A percentile compares a stretch with the other conserved stretches of the same genome.
These are phyloP conservation scores for Etheostoma nigrum DNA, from an alignment of 2,797 vertebrate genomes.

Conservation along the genomic window DNA sequence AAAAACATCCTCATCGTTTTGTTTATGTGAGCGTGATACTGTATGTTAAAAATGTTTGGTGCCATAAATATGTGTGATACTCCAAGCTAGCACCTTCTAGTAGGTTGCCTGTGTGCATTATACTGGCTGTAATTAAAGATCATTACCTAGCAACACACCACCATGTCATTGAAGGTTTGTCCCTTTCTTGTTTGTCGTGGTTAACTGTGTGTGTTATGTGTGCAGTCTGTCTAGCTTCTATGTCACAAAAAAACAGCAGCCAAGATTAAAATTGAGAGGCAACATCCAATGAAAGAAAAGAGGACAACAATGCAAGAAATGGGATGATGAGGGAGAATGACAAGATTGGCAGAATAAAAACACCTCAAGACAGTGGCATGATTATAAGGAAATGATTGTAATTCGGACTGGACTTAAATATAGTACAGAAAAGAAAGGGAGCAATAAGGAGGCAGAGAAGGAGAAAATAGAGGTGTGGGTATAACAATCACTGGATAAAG, in stretches of 20 bases:
- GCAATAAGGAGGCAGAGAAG: slow-evolving; percentile 15
- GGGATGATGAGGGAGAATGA: slow-evolving; percentile 49
- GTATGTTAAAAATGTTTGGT: slow-evolving; percentile 15
- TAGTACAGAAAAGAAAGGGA: slow-evolving; percentile 34
- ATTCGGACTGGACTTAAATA: slow-evolving; percentile 53
- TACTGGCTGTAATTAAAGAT: slow-evolving; percentile 76
- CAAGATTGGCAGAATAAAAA: slow-evolving; percentile 54
- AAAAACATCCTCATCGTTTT: slow-evolving; percentile 19
- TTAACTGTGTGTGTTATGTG: slow-evolving; percentile 29
- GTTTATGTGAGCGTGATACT: not conserved
- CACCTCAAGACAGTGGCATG: slow-evolving; percentile 42
- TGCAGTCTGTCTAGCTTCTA: slow-evolving; percentile 12
- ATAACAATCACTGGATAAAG: slow-evolving; percentile 57
- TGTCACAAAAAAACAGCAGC: slow-evolving; percentile 39
- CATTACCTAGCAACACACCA: slow-evolving; percentile 75
- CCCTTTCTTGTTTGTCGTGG: slow-evolving; percentile 48
- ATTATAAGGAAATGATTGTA: slow-evolving; percentile 52
- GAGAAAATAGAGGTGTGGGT: slow-evolving; percentile 36
- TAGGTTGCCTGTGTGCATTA: slow-evolving; percentile 67
- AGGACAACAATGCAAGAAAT: slow-evolving; percentile 43
- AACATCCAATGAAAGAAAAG: slow-evolving; percentile 35
- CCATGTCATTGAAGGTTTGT: slow-evolving; percentile 59
- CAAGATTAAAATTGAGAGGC: slow-evolving; percentile 41
- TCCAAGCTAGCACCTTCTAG: slow-evolving; percentile 52
- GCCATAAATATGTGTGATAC: slow-evolving; percentile 42